Base-by-base conservation (phyloP, 2,888 invertebrate species). In the Arctia plantaginis region DNA sequence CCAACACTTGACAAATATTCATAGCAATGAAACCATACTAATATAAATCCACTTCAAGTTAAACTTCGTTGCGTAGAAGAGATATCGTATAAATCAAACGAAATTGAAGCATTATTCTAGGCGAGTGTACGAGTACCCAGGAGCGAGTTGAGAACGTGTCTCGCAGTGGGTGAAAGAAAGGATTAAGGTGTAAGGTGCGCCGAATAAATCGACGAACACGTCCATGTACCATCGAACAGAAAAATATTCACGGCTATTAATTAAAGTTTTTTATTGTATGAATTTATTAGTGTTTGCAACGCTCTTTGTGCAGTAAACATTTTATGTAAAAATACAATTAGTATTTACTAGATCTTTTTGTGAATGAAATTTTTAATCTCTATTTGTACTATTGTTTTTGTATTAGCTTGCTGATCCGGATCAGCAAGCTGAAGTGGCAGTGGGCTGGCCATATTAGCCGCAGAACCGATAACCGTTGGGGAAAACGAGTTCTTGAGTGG, bases 121-220 rank as follows among this genome's bases (percentile, higher is more conserved):
- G 39, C 20, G 47, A 76, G 76, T 15, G 55, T 18, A 73, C 51
- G 70, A 73, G 41, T 23, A 41, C 33, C 65, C 47, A 47, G 69
- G 44, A 55, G 65, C 69, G 44, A 72, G 62, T 64, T n/a, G 59
- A 30, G 77, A 66, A 80, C 85, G 85, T 81, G 83, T 74, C 76
- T 73, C 39, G 75, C 39, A 70, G 77, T 68, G 76, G 79, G 65
- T 69, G 73, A 77, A 75, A 71, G 74, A 77, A 81, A 83, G 82
- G 79, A 78, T 85, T 80, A 82, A 81, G 78, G 76, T 79, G 77
- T 83, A 80, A 80, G 84, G 78, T 80, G 79, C 73, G 77, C 78
- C 66, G 77, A 79, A 85, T 85, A 84, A 85, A 84, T 84, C 82
- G 77, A 81, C 73, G 80, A 85, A 82, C 80, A 85, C 85, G 80